These are phyloP conservation scores for Rhogogaster chlorosoma DNA, from an alignment of 2,888 invertebrate genomes.

Conservation along the genomic window DNA sequence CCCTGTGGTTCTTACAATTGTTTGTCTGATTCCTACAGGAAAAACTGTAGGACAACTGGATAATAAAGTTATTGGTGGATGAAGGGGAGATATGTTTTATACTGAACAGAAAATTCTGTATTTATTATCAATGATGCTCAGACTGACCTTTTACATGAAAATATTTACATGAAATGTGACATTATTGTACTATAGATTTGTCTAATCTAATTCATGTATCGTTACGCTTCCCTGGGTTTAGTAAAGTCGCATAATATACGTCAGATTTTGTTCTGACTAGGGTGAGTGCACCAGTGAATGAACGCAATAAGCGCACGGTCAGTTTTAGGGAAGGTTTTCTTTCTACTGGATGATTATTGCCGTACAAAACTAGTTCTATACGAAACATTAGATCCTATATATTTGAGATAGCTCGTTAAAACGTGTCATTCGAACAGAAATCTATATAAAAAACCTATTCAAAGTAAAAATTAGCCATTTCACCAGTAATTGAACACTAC, in stretches of 20 bases:
- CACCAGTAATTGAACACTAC: too few relatives aligned
- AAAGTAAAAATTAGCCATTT: too few relatives aligned
- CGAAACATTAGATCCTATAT: too few relatives aligned
- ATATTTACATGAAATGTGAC: constrained; percentile 14
- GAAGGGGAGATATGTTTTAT: not conserved
- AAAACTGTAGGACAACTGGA: not conserved
- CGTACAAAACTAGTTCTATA: too few relatives aligned
- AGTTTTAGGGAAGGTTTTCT: too few relatives aligned
- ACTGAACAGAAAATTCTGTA: not conserved
- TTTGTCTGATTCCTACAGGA: not conserved
- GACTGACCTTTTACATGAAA: not conserved
- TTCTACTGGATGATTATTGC: too few relatives aligned
- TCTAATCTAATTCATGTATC: not conserved
- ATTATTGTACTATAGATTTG: not conserved
- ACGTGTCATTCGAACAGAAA: too few relatives aligned
- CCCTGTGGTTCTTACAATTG: not conserved
- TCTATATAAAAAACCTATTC: too few relatives aligned
- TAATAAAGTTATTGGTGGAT: not conserved
- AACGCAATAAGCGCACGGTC: too few relatives aligned
- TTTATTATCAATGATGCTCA: constrained; percentile 3
- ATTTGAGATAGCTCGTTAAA: too few relatives aligned
- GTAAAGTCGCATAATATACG: not conserved
- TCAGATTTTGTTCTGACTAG: not conserved
- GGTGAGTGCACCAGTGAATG: too few relatives aligned
- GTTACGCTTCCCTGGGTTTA: not conserved